A percentile compares a stretch with the other conserved stretches of the same genome.
Conservation (phyloP, 2,888 invertebrate species). For the Torymus tubicola region DNA sequence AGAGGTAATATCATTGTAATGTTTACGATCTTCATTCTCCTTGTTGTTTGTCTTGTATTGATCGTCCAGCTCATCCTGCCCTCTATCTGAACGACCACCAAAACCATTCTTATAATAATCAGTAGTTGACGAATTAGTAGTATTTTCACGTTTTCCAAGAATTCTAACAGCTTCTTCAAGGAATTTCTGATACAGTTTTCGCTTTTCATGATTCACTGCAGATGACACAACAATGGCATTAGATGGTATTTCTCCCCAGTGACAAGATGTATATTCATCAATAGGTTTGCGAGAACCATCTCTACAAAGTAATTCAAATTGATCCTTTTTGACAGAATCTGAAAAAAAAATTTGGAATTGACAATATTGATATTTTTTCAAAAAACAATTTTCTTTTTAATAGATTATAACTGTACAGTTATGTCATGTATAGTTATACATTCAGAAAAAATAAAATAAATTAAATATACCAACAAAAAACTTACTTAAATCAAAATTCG, state of each 20-base stretch:
- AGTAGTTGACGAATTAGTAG: constrained; percentile 57
- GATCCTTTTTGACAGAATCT: constrained; percentile 83
- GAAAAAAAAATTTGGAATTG: constrained; percentile 52
- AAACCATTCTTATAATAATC: constrained; percentile 62
- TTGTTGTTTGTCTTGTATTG: constrained; percentile 60
- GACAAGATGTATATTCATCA: constrained; percentile 84
- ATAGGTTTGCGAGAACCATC: constrained; percentile 86
- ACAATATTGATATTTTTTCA: too few relatives aligned
- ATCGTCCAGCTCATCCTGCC: constrained; percentile 59
- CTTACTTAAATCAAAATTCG: constrained; percentile 80
- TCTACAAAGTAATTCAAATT: constrained; percentile 88
- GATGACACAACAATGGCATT: constrained; percentile 92
- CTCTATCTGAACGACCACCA: constrained; percentile 56
- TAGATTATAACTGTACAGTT: too few relatives aligned
- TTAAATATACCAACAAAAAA: constrained; percentile 36
- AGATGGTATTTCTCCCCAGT: constrained; percentile 91
- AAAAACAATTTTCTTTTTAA: too few relatives aligned
- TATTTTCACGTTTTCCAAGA: constrained; percentile 61
- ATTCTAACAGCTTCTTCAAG: constrained; percentile 79
- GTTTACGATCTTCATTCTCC: constrained; percentile 61
- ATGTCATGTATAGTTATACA: too few relatives aligned
- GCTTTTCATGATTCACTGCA: constrained; percentile 80
- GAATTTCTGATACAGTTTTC: constrained; percentile 82
- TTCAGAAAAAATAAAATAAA: too few relatives aligned
- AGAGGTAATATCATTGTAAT: constrained; percentile 58